Conservation (phyloP, 2,113 vertebrate genomes). For the Corythoichthys haematopterus region DNA sequence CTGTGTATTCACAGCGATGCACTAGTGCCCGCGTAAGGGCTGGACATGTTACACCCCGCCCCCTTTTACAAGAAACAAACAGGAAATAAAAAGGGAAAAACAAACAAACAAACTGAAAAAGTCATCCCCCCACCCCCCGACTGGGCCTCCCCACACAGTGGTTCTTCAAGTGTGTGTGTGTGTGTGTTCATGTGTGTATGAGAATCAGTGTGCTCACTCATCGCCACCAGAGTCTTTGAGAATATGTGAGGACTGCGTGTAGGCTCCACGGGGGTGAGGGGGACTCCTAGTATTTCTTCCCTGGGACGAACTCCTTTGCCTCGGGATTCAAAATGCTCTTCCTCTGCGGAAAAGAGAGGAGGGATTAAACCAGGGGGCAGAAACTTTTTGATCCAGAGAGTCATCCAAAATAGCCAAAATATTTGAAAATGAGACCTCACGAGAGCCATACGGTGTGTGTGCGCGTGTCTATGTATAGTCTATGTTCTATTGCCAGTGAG, state of each 20-base stretch:
- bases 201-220: slow-evolving; percentile 47
- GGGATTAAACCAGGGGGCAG: not conserved
- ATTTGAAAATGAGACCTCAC: too few relatives aligned
- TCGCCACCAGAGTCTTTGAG: slow-evolving; percentile 73
- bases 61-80: slow-evolving; percentile 66
- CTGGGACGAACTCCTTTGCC: slow-evolving; percentile 96
- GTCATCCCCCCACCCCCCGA: slow-evolving; percentile 66
- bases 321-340: slow-evolving; percentile 97
- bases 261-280: slow-evolving; percentile 72
- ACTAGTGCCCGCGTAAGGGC: slow-evolving; percentile 44
- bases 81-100: slow-evolving; percentile 65
- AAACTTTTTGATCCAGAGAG: too few relatives aligned
- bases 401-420: too few relatives aligned
- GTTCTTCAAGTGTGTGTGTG: slow-evolving; percentile 48
- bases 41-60: slow-evolving; percentile 52
- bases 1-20: slow-evolving; percentile 29
- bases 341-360: slow-evolving; percentile 69
- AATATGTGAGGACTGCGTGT: slow-evolving; percentile 35
- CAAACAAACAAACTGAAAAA: slow-evolving; percentile 41
- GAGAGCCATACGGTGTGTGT: too few relatives aligned
- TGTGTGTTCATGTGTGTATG: slow-evolving; percentile 21
- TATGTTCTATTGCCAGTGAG: too few relatives aligned
- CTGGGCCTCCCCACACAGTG: slow-evolving; percentile 60
- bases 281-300: slow-evolving; percentile 90
- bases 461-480: too few relatives aligned